phyloP scores from a whole-genome alignment of 1,140 invertebrate species.

The Nebria ingens region DNA sequence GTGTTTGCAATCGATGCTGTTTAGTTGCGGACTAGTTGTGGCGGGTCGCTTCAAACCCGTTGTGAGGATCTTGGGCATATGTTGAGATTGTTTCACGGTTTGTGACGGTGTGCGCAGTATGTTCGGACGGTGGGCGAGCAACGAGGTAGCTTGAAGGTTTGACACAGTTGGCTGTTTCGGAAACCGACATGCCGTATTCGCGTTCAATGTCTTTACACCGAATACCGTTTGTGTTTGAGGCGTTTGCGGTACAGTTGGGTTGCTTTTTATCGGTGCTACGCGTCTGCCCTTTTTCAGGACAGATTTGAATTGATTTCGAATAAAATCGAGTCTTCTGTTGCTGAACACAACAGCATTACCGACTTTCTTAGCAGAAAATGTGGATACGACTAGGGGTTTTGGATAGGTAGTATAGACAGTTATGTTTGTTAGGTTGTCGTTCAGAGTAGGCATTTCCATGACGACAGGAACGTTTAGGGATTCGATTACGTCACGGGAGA shows the following conservation, averaged over 20 bases:
- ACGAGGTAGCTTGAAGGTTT: background rate
- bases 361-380: constrained; percentile 13
- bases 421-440: background rate
- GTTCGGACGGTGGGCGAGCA: background rate
- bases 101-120: background rate
- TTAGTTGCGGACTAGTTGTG: background rate
- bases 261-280: too few species aligned
- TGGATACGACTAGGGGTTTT: constrained; percentile 17
- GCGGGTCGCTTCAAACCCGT: background rate
- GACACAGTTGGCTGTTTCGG: background rate
- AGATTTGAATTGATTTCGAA: constrained; percentile 15
- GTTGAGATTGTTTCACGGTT: background rate
- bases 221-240: background rate
- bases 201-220: background rate
- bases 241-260: constrained; percentile 1
- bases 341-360: constrained; percentile 14
- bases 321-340: constrained; percentile 17
- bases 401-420: constrained; percentile 15
- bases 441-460: background rate
- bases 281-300: constrained; percentile 7
- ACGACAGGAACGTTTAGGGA: background rate
- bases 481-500: background rate
- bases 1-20: background rate
- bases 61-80: background rate
- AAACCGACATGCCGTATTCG: background rate